Conservation (phyloP, 2,797 vertebrate species). For the Arctocebus calabarensis region DNA sequence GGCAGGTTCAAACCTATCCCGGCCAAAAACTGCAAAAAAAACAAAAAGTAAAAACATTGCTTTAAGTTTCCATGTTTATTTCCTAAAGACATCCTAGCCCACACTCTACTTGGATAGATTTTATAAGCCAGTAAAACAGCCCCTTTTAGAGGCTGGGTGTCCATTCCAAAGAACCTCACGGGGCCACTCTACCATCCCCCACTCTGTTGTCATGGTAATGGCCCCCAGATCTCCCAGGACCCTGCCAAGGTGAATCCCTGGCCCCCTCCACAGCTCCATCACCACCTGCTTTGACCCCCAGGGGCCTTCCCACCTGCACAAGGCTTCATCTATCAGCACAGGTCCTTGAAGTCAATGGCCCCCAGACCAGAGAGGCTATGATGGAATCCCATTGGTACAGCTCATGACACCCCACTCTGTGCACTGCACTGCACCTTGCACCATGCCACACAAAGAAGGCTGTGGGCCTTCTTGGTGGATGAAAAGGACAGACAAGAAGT, state of each 20-base stretch:
- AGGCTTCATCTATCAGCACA: neutral
- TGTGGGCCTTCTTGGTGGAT: neutral
- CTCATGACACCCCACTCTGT: neutral
- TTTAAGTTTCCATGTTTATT: conserved; percentile 97
- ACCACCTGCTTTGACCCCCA: neutral
- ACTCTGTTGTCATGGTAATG: neutral
- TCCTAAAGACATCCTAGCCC: conserved; percentile 96
- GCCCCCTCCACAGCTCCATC: neutral
- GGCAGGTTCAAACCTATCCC: too few relatives aligned
- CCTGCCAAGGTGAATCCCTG: neutral
- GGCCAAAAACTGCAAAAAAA: too few relatives aligned
- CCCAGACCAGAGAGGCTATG: neutral
- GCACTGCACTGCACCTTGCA: neutral
- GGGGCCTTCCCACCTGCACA: neutral
- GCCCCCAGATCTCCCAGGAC: neutral
- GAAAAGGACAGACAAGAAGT: neutral
- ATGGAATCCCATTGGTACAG: too few relatives aligned
- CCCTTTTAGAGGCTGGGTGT: neutral
- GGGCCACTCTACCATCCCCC: neutral
- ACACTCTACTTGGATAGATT: conserved; percentile 91
- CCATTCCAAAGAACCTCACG: neutral
- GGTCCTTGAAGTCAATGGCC: neutral
- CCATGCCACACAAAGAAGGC: neutral
- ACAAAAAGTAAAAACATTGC: too few relatives aligned
- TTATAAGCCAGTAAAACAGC: conserved; percentile 89